Evolutionary conservation across 2,888 invertebrate species (phyloP), one percentile per base, ranked within the genome.

Genomic region (Tuta absoluta): DNA sequence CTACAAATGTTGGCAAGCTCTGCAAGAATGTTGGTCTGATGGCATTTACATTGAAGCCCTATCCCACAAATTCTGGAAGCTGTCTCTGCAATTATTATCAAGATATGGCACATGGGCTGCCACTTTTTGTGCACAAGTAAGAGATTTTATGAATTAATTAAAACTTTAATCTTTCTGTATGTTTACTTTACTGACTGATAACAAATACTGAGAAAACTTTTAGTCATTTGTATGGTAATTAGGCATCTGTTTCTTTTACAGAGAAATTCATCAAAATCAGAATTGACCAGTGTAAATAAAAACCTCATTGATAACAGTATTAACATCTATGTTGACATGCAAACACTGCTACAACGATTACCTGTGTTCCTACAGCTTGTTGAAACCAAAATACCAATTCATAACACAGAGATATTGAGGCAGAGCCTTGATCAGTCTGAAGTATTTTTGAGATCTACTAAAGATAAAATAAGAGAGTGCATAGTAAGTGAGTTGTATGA

Each of bases 11-110:
- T 93, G 93, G 93, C 81, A 79, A 56, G 84, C 90, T 3, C 69
- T 92, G 17, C 81, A 84, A 41, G 81, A 85, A 56, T 96, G 97
- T 81, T 98, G 98, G 96, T 91, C 94, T 1, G 93, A 95, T 19
- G 95, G 95, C 37, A 93, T 98, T 8, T 98, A 95, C 82, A 93
- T 99, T 62, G 91, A 94, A 24, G 95, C 96, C 65, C 89, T 97
- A 0, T 94, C 94, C 63, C 95, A 95, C 78, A 95, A 96, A 80
- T 98, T 98, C 87, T 97, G 97, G 94, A 98, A 97, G 85, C 92
- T 98, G 8, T 95, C 95, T 21, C 90, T 98, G 67, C 96, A 98
- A 89, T 91, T 98, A 48, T 79, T 97, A 53, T 93, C 96, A 53
- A 93, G 98, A 75, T 96, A 96, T 82, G 91, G 93, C 11, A 93